Evolutionary conservation across 2,113 vertebrate species (phyloP).

Genomic region (Gymnobelideus leadbeateri): DNA sequence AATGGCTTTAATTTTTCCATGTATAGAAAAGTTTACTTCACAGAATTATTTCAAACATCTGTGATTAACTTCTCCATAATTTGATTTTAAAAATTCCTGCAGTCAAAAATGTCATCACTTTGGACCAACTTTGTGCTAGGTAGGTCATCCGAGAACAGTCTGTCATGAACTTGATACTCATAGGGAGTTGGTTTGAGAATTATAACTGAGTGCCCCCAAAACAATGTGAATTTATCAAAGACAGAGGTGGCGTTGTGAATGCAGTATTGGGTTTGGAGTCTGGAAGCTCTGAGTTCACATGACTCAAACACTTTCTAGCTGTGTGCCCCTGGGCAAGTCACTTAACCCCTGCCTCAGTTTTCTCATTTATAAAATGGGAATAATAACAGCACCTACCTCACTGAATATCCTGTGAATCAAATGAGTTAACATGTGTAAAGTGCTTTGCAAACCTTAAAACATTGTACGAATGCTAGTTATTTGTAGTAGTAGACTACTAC

Average conservation of each 20-base stretch:
- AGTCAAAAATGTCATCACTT: background rate
- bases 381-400: too few species aligned
- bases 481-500: background rate
- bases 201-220: background rate
- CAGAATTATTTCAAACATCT: background rate
- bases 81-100: background rate
- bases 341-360: background rate
- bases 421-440: background rate
- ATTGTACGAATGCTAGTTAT: background rate
- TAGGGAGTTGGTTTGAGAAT: background rate
- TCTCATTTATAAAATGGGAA: too few species aligned
- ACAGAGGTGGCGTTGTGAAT: background rate
- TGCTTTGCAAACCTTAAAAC: background rate
- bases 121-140: background rate
- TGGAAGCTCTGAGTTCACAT: background rate
- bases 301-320: background rate
- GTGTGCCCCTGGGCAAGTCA: too few species aligned
- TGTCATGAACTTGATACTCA: background rate
- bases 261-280: background rate
- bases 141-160: background rate
- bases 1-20: background rate
- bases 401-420: too few species aligned
- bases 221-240: background rate
- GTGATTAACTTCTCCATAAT: background rate
- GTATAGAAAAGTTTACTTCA: constrained; percentile 48